Evolutionary conservation across 2,888 invertebrate species (phyloP), one percentile per base, ranked within the genome.

Genomic region (Chelonus formosanus): DNA sequence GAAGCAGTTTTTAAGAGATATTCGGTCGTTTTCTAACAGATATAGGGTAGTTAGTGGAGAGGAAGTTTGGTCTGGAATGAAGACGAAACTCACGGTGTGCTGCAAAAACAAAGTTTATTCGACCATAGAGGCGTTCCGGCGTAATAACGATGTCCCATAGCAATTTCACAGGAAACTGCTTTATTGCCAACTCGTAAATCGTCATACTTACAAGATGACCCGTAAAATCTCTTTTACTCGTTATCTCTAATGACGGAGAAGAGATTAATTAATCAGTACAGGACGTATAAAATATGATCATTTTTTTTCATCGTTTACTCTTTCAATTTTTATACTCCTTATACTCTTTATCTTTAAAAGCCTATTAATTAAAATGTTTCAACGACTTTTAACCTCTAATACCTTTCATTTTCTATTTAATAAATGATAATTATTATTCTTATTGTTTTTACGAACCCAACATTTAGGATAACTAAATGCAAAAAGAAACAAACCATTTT

Each of bases 101-200:
- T 47, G 48, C 45, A 55, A 65, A 65, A 65, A 60, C 65, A 60
- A 65, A 65, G 60, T 60, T 65, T 65, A 55, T 65, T 65, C 60
- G 60, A 65, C 60, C 48, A 50, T 54, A 36, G 55, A 65, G 65
- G 65, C 55, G 60, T 65, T 65, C 54, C 54, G n/a, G 8, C 40
- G 63, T 65, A 65, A 65, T 65, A 65, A 65, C 65, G 65, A 65
- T 65, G 65, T 65, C 60, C 55, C 55, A 65, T 54, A 65, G 65
- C 60, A 65, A 65, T 65, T 65, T 65, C 60, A 65, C 34, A 45
- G 60, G 43, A 65, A 65, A 65, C 55, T 59, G 65, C 60, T 65
- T 60, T 60, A 55, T 55, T 59, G 59, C 59, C 36, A 55, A 60
- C 53, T 53, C 59, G 55, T 60, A 55, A 65, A 65, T 65, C 55